Base-by-base conservation (phyloP, 2,797 vertebrate genomes). In the Semotilus atromaculatus region DNA sequence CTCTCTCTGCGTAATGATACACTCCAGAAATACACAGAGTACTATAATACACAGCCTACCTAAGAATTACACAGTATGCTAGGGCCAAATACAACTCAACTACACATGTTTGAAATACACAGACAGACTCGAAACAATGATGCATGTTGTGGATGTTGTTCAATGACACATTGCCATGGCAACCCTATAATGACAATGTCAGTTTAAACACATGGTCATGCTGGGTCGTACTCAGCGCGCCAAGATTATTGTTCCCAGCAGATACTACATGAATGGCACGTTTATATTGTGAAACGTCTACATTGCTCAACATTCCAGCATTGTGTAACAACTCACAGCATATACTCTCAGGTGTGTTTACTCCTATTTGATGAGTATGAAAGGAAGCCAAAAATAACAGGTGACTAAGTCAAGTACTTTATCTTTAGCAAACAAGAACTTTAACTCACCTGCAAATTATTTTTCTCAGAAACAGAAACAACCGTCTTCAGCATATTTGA, bases 1-100 rank as follows among this genome's bases (percentile, higher is more conserved):
- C 45, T 73, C 60, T 81, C 83, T 9, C 72, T 83, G 66, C 19
- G 68, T 88, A 88, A 88, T 89, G 77, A 88, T 51, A 88, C 71
- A 75, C 85, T 89, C 85, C 88, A 88, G 77, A 89, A 89, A 89
- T 89, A 88, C 77, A 87, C 80, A 73, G 21, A 18, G 11, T 55
- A 31, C 71, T 82, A 64, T 76, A 74, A 87, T 73, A 55, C 36
- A 58, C 48, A 55, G 43, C 70, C 51, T 62, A 83, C 64, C 83
- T 60, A 76, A 51, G 85, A 87, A 88, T 86, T 87, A 88, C 66
- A 78, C 51, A 81, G 58, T 77, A 55, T 34, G 62, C 36, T 4
- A 34, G 38, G 38, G 58, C 81, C 67, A 74, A 82, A 53, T 66
- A 66, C 67, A 84, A 81, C 73, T 62, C 40, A 4, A 76, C 51